These are phyloP conservation scores for Erebia palarica DNA, from an alignment of 2,888 invertebrate genomes.

Conservation along the genomic window DNA sequence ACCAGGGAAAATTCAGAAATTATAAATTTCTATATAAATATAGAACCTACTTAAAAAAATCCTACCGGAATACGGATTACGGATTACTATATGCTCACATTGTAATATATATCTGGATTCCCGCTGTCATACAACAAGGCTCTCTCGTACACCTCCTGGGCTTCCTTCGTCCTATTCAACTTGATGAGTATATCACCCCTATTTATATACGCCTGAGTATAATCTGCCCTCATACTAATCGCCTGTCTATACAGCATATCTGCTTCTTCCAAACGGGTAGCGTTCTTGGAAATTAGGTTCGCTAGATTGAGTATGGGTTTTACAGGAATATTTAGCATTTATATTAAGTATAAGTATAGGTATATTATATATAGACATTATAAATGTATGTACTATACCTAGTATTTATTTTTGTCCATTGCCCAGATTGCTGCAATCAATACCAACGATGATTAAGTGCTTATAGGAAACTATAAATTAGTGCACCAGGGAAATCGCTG, in stretches of 20 bases:
- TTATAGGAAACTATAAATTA: neutral
- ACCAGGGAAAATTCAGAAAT: too few species aligned
- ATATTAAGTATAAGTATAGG: too few species aligned
- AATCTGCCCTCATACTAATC: constrained; percentile 98
- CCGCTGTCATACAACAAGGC: constrained; percentile 96
- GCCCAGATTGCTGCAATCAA: too few species aligned
- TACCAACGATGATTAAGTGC: too few species aligned
- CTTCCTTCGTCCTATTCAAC: constrained; percentile 95
- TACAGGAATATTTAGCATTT: too few species aligned
- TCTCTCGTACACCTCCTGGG: constrained; percentile 96
- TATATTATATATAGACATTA: too few species aligned
- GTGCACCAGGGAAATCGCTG: neutral
- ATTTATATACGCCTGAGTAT: constrained; percentile 98
- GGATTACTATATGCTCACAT: constrained; percentile 89
- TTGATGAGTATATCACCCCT: constrained; percentile 97
- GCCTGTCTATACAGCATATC: constrained; percentile 97
- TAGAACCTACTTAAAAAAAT: too few species aligned
- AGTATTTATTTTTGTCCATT: too few species aligned
- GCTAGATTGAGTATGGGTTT: constrained; percentile 86
- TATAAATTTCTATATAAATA: too few species aligned
- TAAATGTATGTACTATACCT: too few species aligned
- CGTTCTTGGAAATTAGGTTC: constrained; percentile 96
- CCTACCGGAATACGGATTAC: too few species aligned
- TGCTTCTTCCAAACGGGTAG: constrained; percentile 95
- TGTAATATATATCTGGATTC: constrained; percentile 97